Base-by-base conservation (phyloP, 2,113 vertebrate genomes). In the Phaethon lepturus region DNA sequence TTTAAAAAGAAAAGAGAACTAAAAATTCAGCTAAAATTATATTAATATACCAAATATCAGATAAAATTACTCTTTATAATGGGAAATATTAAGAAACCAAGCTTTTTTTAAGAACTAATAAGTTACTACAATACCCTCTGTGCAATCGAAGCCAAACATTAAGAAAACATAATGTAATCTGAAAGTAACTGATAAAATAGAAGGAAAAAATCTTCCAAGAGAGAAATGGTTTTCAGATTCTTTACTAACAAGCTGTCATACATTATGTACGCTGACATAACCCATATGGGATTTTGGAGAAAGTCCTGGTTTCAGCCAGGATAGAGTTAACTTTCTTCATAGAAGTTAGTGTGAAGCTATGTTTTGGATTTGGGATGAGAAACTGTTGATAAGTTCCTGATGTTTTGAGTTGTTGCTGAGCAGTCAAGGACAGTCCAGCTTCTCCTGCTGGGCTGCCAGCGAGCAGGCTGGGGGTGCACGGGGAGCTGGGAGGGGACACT, bases 251-350 rank as follows among this genome's bases (percentile, higher is more conserved):
- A 52, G 9, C 3, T 67, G 66, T 79, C 12, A 47, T 7, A n/a
- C 8, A 49, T 73, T 20, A 73, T 11, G 3, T 98, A 98, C 97
- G 10, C 95, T 98, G 97, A 97, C 3, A 44, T 35, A 81, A 77
- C 7, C 23, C 9, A 17, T 28, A 15, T 1, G 31, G 11, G 9
- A 49, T 58, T 72, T 67, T 84, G 25, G 62, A 68, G 23, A 38
- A 38, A 38, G 38, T 38, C 38, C 38, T 38, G 38, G 38, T 38
- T 38, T 38, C 38, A 38, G 38, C 38, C 38, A 38, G 38, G 38
- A 38, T 38, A 38, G 38, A 38, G 38, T 38, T 38, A 38, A 38
- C 8, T 38, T 38, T 38, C 38, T 38, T 38, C 38, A 38, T 38
- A 38, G 38, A 38, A 38, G 38, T 38, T 38, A 38, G 38, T 38